Base-by-base conservation (phyloP, 2,888 invertebrate genomes). In the Dryococelus australis region DNA sequence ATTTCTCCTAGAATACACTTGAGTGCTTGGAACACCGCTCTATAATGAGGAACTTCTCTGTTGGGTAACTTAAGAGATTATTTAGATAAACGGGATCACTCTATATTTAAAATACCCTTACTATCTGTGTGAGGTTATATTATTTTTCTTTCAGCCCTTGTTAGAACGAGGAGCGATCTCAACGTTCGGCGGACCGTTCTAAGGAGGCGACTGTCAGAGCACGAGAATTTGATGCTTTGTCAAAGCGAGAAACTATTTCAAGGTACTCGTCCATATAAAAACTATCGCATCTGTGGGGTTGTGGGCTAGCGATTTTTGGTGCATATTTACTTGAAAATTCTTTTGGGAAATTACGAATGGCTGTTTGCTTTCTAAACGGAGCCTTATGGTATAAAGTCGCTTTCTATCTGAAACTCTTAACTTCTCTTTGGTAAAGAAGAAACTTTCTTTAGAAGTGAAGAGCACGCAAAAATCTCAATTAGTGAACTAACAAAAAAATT, bases 281-380 rank as follows among this genome's bases (percentile, higher is more conserved):
- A 65, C 65, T 65, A 65, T n/a, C 65, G 65, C 65, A 65, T 65
- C 65, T 65, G 65, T 65, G 65, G 65, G 20, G 65, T n/a, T 65
- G 65, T 65, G 65, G 65, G 65, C 65, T 65, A n/a, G 65, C n/a
- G 8, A 20, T 20, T 65, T n/a, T 65, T 10, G 24, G 65, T n/a
- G 65, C 65, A 20, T 16, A 10, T 65, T 16, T n/a, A 65, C 65
- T 65, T 65, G n/a, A 65, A 65, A 8, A n/a, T n/a, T 65, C 65
- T 65, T n/a, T 24, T 65, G 65, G 65, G 6, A 20, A n/a, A 65
- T 65, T 65, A 10, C 65, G 65, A 65, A 20, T 65, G 65, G 65
- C 24, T 65, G 1, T 65, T 65, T 65, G 65, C 65, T 65, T 65
- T 65, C 65, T 65, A 65, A 65, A n/a, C n/a, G 65, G 24, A 65